Conservation (phyloP, 37 sponge, comb jelly and placozoan species). For the Aphrocallistes beatrix region DNA sequence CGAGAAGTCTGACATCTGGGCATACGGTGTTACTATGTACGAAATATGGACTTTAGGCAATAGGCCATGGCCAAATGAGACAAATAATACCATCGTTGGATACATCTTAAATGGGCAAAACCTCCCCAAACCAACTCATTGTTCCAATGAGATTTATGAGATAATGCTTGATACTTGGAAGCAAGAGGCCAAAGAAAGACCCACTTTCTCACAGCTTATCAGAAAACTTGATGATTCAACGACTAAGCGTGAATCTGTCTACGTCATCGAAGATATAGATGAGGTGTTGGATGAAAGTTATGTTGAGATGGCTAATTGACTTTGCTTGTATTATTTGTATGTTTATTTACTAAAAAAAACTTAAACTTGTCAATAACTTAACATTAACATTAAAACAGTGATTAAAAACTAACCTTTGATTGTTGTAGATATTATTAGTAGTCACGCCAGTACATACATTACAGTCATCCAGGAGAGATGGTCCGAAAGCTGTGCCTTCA, state of each 20-base stretch:
- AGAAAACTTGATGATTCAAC: no score
- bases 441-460: constrained; percentile 41
- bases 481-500: constrained; percentile 44
- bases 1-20: neutral
- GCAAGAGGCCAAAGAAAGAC: neutral
- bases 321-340: no score
- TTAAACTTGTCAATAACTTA: no score
- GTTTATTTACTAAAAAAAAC: no score
- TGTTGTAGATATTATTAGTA: constrained; percentile 36
- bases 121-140: neutral
- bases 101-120: neutral
- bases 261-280: no score
- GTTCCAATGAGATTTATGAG: neutral
- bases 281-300: no score
- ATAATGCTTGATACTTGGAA: neutral
- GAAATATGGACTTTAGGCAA: neutral
- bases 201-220: neutral
- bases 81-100: neutral
- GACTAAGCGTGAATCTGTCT: no score
- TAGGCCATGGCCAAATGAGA: neutral
- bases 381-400: no score
- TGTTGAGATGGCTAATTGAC: no score
- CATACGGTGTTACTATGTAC: neutral
- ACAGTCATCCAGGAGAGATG: constrained; percentile 49
- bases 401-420: constrained; percentile 43